These are phyloP conservation scores for Philopotamus ludificatus DNA, from an alignment of 1,140 invertebrate species.

Conservation along the genomic window DNA sequence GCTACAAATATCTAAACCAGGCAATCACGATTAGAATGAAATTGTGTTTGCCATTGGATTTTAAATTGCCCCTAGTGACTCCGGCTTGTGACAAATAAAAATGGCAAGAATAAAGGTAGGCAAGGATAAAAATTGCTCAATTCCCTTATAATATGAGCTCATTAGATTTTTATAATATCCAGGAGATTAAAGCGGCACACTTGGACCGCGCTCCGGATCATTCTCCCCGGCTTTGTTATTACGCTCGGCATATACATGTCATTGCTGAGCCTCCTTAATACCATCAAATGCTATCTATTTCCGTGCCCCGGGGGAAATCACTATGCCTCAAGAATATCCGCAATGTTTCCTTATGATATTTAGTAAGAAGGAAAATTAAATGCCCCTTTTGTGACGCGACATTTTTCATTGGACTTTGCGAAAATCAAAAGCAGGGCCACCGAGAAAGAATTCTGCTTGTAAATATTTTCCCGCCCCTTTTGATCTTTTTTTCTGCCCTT, in stretches of 20 bases:
- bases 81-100: too few species aligned
- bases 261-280: constrained; percentile 35
- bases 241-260: constrained; percentile 33
- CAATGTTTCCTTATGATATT: constrained; percentile 16
- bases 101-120: too few species aligned
- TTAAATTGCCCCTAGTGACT: too few species aligned
- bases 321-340: not conserved
- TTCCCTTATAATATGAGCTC: too few species aligned
- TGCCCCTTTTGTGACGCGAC: constrained; percentile 3
- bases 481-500: not conserved
- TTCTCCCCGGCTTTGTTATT: constrained; percentile 12
- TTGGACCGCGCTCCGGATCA: not conserved
- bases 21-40: too few species aligned
- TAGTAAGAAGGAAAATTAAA: constrained; percentile 22
- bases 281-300: constrained; percentile 12
- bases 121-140: too few species aligned
- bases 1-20: too few species aligned
- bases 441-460: constrained; percentile 3
- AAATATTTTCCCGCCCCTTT: constrained; percentile 2
- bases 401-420: constrained; percentile 13
- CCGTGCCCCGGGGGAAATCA: constrained; percentile 18
- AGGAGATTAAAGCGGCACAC: too few species aligned
- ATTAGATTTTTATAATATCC: too few species aligned
- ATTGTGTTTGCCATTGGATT: too few species aligned
- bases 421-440: not conserved